phyloP scores from a whole-genome alignment of 2,797 vertebrate genomes.

The Tachyglossus aculeatus region DNA sequence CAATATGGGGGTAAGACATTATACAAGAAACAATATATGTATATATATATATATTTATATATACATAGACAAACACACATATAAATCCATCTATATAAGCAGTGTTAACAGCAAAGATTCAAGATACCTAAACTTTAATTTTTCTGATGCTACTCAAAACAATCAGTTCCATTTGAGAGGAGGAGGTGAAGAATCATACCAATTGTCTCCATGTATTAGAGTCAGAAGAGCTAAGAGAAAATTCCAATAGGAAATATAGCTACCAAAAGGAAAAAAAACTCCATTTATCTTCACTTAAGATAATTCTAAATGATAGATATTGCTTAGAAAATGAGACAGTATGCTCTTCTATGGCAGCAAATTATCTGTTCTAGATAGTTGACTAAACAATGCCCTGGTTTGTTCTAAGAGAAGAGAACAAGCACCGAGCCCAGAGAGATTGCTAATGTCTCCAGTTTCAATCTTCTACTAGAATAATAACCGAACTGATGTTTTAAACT shows the following conservation, averaged over 20 bases:
- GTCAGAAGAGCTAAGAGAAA: neutral
- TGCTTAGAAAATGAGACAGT: slow-evolving; percentile 14
- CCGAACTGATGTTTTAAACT: neutral
- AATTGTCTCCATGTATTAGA: slow-evolving; percentile 9
- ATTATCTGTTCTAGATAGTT: slow-evolving; percentile 50
- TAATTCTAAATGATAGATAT: slow-evolving; percentile 28
- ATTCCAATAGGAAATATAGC: neutral
- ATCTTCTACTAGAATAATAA: slow-evolving; percentile 6
- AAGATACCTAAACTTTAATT: slow-evolving; percentile 13
- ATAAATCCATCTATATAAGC: too few relatives aligned
- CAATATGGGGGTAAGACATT: too few relatives aligned
- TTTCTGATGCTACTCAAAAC: neutral
- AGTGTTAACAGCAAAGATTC: slow-evolving; percentile 15
- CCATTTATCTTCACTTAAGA: slow-evolving; percentile 33
- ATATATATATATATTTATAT: too few relatives aligned
- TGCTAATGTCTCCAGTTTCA: neutral
- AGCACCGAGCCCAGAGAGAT: slow-evolving; percentile 25
- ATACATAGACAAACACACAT: too few relatives aligned
- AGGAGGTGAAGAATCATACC: slow-evolving; percentile 2
- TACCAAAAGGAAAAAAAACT: slow-evolving; percentile 15
- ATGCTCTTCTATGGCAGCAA: slow-evolving; percentile 22
- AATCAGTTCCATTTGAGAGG: slow-evolving; percentile 22
- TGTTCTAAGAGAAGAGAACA: slow-evolving; percentile 25
- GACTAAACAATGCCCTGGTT: slow-evolving; percentile 70
- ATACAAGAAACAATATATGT: too few relatives aligned